A percentile compares a stretch with the other conserved stretches of the same genome.
Evolutionary conservation across 2,113 vertebrate genomes (phyloP).

Genomic region (Eublepharis macularius): DNA sequence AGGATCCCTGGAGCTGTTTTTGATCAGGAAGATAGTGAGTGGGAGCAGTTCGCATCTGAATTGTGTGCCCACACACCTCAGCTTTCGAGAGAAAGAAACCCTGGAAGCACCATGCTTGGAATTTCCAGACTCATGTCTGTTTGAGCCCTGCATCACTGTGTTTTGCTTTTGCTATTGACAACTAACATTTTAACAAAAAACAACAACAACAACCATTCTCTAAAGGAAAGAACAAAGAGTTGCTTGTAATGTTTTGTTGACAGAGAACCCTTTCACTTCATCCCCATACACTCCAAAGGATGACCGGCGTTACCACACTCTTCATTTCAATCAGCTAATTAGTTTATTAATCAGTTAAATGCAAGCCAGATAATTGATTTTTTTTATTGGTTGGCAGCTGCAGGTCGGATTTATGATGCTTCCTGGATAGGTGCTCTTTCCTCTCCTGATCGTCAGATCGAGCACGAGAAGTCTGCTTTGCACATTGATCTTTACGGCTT

Average conservation of each 20-base stretch:
- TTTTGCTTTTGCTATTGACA: not conserved
- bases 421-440: not conserved
- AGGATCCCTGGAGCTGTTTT: too few relatives aligned
- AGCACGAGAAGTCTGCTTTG: not conserved
- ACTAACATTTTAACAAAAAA: not conserved
- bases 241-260: not conserved
- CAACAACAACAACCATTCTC: too few relatives aligned
- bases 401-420: not conserved
- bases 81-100: too few relatives aligned
- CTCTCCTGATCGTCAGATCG: not conserved
- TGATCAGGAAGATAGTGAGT: too few relatives aligned
- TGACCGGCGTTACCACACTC: not conserved
- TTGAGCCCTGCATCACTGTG: not conserved
- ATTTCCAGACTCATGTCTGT: too few relatives aligned
- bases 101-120: too few relatives aligned
- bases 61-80: too few relatives aligned
- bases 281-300: not conserved
- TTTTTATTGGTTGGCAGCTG: not conserved
- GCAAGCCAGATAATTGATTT: not conserved
- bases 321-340: not conserved
- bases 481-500: not conserved
- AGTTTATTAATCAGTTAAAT: not conserved
- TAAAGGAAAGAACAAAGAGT: not conserved
- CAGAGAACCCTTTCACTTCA: not conserved
- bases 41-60: too few relatives aligned